These are phyloP conservation scores for Willisornis vidua DNA, from an alignment of 2,113 vertebrate genomes.

Conservation along the genomic window DNA sequence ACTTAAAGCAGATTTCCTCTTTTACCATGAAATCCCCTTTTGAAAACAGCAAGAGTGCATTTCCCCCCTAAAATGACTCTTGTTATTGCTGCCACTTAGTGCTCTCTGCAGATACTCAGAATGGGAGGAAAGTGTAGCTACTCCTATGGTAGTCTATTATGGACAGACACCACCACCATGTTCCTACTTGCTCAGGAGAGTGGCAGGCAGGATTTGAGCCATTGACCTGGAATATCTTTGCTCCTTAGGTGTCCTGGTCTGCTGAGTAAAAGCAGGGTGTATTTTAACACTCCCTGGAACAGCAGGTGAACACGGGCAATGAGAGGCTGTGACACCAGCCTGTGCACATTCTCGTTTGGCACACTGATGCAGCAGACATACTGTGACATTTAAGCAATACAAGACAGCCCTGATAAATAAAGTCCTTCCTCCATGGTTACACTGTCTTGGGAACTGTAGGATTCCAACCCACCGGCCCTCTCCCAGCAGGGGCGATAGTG, in stretches of 20 bases:
- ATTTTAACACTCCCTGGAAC: background rate
- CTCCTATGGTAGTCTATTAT: fast-evolving
- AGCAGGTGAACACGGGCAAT: fast-evolving
- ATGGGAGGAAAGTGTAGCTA: background rate
- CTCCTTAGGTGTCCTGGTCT: background rate
- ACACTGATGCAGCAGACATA: fast-evolving
- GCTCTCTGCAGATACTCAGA: background rate
- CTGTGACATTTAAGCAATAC: background rate
- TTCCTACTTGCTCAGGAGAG: background rate
- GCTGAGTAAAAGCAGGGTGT: background rate
- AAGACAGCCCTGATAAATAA: background rate
- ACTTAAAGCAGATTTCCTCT: background rate
- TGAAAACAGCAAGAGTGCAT: background rate
- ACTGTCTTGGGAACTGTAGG: background rate
- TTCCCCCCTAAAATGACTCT: background rate
- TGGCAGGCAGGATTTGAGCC: background rate
- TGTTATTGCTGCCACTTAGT: background rate
- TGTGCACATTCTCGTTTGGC: background rate
- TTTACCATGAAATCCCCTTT: background rate
- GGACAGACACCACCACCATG: background rate
- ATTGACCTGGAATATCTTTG: background rate
- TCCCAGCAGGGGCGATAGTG: background rate
- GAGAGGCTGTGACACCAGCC: background rate
- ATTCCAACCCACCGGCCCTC: background rate
- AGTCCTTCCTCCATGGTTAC: background rate